Conservation (phyloP, 1,140 invertebrate genomes). For the Maniola jurtina region DNA sequence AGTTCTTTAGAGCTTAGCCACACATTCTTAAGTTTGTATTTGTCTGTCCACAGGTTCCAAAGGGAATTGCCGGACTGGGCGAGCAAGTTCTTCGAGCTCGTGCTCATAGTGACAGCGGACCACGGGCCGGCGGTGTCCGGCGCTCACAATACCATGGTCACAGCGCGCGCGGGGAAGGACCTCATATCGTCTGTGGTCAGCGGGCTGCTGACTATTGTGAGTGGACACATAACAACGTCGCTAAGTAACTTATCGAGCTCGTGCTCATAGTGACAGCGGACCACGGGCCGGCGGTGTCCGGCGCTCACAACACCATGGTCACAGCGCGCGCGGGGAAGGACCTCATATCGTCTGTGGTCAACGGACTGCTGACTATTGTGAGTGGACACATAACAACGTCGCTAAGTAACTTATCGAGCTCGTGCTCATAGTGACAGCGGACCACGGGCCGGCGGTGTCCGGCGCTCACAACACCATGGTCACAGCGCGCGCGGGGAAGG, state of each 20-base stretch:
- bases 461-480: constrained; percentile 99
- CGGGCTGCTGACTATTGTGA: constrained; percentile 97
- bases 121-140: constrained; percentile 99
- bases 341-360: constrained; percentile 97
- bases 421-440: constrained; percentile 99
- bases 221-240: too few relatives aligned
- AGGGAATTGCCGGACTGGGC: constrained; percentile 95
- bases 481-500: constrained; percentile 98
- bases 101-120: constrained; percentile 99
- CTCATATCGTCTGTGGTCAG: constrained; percentile 98
- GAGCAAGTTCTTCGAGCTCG: constrained; percentile 99
- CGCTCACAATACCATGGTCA: constrained; percentile 99
- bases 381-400: too few relatives aligned
- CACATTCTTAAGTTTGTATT: too few relatives aligned
- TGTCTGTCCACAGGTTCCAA: constrained; percentile 85
- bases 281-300: constrained; percentile 99
- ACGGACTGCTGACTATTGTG: constrained; percentile 98
- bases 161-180: constrained; percentile 99
- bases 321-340: constrained; percentile 99
- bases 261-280: constrained; percentile 99
- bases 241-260: too few relatives aligned
- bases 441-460: constrained; percentile 99
- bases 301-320: constrained; percentile 99
- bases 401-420: too few relatives aligned
- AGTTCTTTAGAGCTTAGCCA: too few relatives aligned